Percentiles rank a stretch among this genome's conserved stretches.
Conservation (phyloP, 2,113 vertebrate species). For the Oceanodroma tethys region DNA sequence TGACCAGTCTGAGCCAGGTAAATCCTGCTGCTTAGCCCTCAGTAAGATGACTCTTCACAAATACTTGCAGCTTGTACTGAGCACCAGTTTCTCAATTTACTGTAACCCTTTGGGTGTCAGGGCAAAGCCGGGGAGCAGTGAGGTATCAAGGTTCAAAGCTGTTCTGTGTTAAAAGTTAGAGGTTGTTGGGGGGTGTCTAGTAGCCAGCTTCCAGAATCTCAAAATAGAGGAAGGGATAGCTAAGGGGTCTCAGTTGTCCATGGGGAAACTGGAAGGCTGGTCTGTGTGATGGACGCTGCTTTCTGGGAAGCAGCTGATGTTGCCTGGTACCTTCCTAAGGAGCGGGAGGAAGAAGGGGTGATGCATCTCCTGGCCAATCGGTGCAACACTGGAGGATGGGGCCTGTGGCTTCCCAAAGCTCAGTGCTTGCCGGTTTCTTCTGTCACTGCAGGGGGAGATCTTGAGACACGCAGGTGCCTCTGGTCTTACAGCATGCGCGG, state of each 20-base stretch:
- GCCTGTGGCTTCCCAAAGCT: not conserved
- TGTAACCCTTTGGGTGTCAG: not conserved
- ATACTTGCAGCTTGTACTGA: no score
- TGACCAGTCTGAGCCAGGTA: not conserved
- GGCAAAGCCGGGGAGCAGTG: not conserved
- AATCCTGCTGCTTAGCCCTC: not conserved
- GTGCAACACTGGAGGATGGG: accelerated
- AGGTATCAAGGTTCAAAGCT: not conserved
- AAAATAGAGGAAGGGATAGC: not conserved
- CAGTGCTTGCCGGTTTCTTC: not conserved
- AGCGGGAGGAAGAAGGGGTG: not conserved
- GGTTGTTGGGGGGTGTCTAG: not conserved
- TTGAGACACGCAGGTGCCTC: not conserved
- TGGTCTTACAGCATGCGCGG: no score
- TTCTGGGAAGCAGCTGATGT: not conserved
- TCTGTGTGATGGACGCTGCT: not conserved
- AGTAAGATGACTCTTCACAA: not conserved
- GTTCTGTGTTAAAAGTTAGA: not conserved
- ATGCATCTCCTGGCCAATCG: not conserved
- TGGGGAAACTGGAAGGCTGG: not conserved
- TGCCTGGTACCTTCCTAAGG: not conserved
- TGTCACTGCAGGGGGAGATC: not conserved
- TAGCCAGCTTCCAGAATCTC: not conserved
- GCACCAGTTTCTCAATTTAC: not conserved
- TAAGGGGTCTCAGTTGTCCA: not conserved